These are phyloP conservation scores for Megalops cyprinoides DNA, from an alignment of 2,797 vertebrate species.

Conservation along the genomic window DNA sequence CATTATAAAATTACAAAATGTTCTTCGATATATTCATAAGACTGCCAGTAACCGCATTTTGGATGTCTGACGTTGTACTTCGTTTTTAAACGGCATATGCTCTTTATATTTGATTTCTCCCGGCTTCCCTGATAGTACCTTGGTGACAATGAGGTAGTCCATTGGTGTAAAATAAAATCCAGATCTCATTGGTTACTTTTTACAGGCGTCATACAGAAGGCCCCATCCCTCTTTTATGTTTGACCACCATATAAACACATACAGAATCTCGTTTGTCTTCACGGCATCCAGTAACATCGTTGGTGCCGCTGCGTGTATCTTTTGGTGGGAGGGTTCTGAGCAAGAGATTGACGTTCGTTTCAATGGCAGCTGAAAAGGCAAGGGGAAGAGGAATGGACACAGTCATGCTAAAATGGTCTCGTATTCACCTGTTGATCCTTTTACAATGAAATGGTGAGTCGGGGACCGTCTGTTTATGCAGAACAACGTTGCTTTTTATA, in stretches of 20 bases:
- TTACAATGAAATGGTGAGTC: slow-evolving; percentile 39
- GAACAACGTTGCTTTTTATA: not conserved
- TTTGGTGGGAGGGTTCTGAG: slow-evolving; percentile 36
- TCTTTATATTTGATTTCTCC: not conserved
- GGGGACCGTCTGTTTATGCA: not conserved
- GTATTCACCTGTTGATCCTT: slow-evolving; percentile 51
- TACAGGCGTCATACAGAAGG: slow-evolving; percentile 48
- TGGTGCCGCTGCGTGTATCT: slow-evolving; percentile 31
- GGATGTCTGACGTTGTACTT: too few relatives aligned
- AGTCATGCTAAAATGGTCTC: slow-evolving; percentile 27
- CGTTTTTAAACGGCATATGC: not conserved
- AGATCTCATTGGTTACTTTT: slow-evolving; percentile 47
- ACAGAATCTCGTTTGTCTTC: slow-evolving; percentile 42
- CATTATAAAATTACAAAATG: too few relatives aligned
- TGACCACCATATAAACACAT: slow-evolving; percentile 52
- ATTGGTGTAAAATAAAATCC: slow-evolving; percentile 39
- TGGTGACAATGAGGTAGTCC: slow-evolving; percentile 46
- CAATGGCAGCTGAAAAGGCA: slow-evolving; percentile 37
- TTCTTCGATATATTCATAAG: too few relatives aligned
- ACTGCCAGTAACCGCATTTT: too few relatives aligned
- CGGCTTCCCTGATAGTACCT: slow-evolving; percentile 39
- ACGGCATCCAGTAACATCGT: slow-evolving; percentile 46
- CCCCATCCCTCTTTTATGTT: slow-evolving; percentile 49
- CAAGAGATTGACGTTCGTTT: slow-evolving; percentile 37
- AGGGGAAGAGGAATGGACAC: slow-evolving; percentile 24